Evolutionary conservation across 2,888 invertebrate species (phyloP).

Genomic region (Sinelater perroti): DNA sequence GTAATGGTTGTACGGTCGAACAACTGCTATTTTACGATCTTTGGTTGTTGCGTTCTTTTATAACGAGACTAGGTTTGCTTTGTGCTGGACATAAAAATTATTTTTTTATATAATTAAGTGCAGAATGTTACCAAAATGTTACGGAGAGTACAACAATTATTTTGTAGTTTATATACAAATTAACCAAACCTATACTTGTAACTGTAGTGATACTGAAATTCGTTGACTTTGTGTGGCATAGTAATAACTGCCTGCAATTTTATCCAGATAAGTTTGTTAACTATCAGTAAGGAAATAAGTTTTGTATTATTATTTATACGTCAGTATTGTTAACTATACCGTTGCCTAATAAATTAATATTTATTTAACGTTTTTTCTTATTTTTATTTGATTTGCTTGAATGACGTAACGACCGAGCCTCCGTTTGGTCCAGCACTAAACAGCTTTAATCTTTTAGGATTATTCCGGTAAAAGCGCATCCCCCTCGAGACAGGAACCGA

Average conservation of each 20-base stretch:
- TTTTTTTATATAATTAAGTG: too few species aligned
- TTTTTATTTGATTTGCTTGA: not conserved
- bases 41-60: too few species aligned
- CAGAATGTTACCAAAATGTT: not conserved
- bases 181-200: not conserved
- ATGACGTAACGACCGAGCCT: not conserved
- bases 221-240: not conserved
- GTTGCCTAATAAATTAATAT: constrained; percentile 21
- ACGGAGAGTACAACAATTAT: not conserved
- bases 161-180: not conserved
- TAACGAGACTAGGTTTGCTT: too few species aligned
- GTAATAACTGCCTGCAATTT: not conserved
- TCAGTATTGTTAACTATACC: constrained; percentile 18
- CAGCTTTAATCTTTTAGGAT: constrained; percentile 51
- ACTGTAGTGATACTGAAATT: not conserved
- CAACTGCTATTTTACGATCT: too few species aligned
- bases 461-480: constrained; percentile 46
- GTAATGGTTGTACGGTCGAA: too few species aligned
- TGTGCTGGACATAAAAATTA: too few species aligned
- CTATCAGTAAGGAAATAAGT: not conserved
- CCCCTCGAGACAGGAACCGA: constrained; percentile 59
- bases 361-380: constrained; percentile 14
- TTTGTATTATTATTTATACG: constrained; percentile 20
- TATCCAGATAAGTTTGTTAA: not conserved
- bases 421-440: constrained; percentile 1